Conservation (phyloP, 1,140 invertebrate genomes). For the Galleria mellonella region DNA sequence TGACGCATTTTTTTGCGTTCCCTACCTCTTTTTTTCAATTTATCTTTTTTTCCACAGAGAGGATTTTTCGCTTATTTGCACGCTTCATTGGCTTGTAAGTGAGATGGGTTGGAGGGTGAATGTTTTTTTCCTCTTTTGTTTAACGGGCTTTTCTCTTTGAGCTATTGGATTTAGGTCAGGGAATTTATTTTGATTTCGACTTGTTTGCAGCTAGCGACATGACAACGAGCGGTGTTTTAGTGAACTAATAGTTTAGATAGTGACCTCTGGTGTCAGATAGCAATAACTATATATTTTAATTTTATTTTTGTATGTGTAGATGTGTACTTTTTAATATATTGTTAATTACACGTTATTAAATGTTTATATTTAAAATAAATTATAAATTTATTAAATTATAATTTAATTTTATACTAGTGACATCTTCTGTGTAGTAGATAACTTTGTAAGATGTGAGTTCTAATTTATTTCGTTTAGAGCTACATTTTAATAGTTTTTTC, state of each 20-base stretch:
- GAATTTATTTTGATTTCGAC: conserved; percentile 19
- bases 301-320: not conserved
- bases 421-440: too few species aligned
- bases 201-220: conserved; percentile 12
- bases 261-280: conserved; percentile 27
- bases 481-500: too few species aligned
- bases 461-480: too few species aligned
- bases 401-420: too few species aligned
- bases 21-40: conserved; percentile 49
- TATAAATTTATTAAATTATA: too few species aligned
- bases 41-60: conserved; percentile 66
- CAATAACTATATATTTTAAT: not conserved
- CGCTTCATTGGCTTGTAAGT: conserved; percentile 71
- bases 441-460: too few species aligned
- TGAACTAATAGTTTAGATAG: conserved; percentile 6
- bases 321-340: too few species aligned
- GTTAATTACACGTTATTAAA: too few species aligned
- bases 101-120: conserved; percentile 50
- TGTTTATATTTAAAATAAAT: too few species aligned
- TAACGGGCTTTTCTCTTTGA: conserved; percentile 22
- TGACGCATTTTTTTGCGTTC: conserved; percentile 44
- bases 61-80: conserved; percentile 72
- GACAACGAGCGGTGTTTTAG: conserved; percentile 8
- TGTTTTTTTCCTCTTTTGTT: conserved; percentile 49
- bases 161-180: conserved; percentile 56